Percentiles rank a stretch among this genome's conserved stretches.
These are phyloP conservation scores for Thecophora atra DNA, from an alignment of 2,888 invertebrate genomes.

Conservation along the genomic window DNA sequence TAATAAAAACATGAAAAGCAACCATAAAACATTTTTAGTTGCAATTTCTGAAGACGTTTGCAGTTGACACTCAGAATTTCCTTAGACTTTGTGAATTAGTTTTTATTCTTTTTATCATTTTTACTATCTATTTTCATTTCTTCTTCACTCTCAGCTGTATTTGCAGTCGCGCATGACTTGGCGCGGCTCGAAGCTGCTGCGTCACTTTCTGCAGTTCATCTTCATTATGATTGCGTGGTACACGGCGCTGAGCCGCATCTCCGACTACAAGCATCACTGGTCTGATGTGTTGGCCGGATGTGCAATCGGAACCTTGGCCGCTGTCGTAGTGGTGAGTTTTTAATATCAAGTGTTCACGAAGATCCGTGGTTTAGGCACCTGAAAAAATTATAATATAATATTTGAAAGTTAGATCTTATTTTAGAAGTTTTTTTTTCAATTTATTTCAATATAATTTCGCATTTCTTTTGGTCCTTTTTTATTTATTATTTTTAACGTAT, in stretches of 20 bases:
- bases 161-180: constrained; percentile 86
- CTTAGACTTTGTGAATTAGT: neutral
- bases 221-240: constrained; percentile 84
- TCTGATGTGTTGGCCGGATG: constrained; percentile 92
- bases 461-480: no score
- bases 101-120: constrained; percentile 29
- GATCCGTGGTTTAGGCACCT: no score
- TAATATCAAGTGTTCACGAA: neutral
- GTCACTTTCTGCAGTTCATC: constrained; percentile 85
- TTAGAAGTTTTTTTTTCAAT: no score
- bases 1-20: neutral
- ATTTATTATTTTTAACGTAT: no score
- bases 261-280: constrained; percentile 98
- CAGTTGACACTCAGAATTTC: neutral
- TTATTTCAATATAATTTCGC: no score
- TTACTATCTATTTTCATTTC: constrained; percentile 29
- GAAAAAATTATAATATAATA: no score
- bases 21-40: neutral
- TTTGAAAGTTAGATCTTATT: no score
- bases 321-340: constrained; percentile 76
- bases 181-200: constrained; percentile 81
- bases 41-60: constrained; percentile 9
- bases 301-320: constrained; percentile 74
- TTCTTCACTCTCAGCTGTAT: constrained; percentile 75
- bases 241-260: constrained; percentile 89